These are phyloP conservation scores for Melanostigma gelatinosum DNA, from an alignment of 2,113 vertebrate genomes.

Conservation along the genomic window DNA sequence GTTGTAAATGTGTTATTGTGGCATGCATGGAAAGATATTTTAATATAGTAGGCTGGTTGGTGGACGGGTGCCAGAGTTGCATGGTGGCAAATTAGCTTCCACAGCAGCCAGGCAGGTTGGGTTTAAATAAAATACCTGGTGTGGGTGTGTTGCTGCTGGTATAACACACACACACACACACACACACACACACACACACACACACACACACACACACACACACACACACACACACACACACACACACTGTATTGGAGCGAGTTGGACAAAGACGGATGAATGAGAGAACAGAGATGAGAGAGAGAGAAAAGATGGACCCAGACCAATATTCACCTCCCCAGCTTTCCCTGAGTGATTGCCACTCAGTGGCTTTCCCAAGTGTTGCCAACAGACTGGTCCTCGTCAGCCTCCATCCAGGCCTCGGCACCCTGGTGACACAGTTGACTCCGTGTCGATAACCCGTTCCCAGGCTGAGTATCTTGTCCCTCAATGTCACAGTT, in stretches of 20 bases:
- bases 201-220: no score
- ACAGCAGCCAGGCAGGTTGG: conserved; percentile 35
- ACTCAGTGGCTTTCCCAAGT: conserved; percentile 28
- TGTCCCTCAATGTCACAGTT: conserved; percentile 8
- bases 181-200: not conserved
- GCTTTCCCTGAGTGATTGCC: conserved; percentile 35
- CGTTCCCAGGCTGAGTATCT: conserved; percentile 12
- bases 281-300: not conserved
- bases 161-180: not conserved
- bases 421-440: conserved; percentile 2
- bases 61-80: conserved; percentile 57
- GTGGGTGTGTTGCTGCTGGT: conserved; percentile 8
- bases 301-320: conserved; percentile 6
- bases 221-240: not conserved
- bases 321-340: not conserved
- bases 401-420: conserved; percentile 20
- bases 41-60: conserved; percentile 51
- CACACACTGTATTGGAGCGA: no score
- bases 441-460: conserved; percentile 17
- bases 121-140: not conserved
- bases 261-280: conserved; percentile 32
- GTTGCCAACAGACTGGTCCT: conserved; percentile 4
- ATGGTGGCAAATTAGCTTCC: conserved; percentile 48
- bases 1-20: conserved; percentile 63
- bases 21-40: conserved; percentile 57